Evolutionary conservation across 2,797 vertebrate species (phyloP).

Genomic region (Muraenolepis orangiensis): DNA sequence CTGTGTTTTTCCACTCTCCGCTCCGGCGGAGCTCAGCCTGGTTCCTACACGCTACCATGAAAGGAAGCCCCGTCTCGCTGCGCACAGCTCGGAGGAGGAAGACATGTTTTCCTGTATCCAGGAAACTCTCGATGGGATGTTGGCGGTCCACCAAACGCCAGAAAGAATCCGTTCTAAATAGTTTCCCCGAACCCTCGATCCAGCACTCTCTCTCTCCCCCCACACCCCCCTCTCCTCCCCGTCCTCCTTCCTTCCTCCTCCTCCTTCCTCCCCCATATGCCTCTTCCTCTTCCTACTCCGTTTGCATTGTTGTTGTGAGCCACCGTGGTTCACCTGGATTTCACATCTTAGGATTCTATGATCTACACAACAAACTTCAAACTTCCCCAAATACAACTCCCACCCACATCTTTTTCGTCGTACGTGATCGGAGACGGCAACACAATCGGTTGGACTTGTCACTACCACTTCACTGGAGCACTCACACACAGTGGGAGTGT

Average conservation of each 20-base stretch:
- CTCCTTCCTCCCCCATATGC: constrained; percentile 11
- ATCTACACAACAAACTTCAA: too few species aligned
- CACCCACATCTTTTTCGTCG: too few species aligned
- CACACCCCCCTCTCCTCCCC: not conserved
- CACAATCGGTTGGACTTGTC: not conserved
- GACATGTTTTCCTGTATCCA: constrained; percentile 46
- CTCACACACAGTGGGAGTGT: not conserved
- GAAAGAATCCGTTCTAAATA: constrained; percentile 38
- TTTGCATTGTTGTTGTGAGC: constrained; percentile 22
- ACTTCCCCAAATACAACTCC: too few species aligned
- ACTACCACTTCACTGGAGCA: not conserved
- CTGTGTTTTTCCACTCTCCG: constrained; percentile 11
- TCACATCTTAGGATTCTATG: too few species aligned
- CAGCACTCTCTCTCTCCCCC: too few species aligned
- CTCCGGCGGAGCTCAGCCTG: not conserved
- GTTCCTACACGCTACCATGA: constrained; percentile 47
- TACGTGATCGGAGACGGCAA: too few species aligned
- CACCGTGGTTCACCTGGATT: not conserved
- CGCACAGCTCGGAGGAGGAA: constrained; percentile 3
- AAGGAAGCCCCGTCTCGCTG: constrained; percentile 50
- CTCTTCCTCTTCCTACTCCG: constrained; percentile 29
- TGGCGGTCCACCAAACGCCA: constrained; percentile 34
- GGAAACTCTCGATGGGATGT: constrained; percentile 39
- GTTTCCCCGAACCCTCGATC: constrained; percentile 16
- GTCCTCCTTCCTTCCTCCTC: too few species aligned